Conservation (phyloP, 2,888 invertebrate genomes). For the Adela reaumurella region DNA sequence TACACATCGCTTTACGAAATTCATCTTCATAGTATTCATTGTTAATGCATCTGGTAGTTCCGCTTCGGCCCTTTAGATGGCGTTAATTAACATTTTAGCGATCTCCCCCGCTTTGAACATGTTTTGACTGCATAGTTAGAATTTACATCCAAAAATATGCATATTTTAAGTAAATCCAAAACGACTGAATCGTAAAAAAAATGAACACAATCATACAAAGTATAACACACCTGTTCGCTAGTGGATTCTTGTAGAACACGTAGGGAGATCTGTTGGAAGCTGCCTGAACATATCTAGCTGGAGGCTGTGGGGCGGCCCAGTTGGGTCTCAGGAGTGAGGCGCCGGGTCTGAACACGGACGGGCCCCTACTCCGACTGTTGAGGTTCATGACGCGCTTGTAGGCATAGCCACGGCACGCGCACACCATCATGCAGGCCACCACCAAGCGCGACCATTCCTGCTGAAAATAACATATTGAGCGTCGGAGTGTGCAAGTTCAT, state of each 20-base stretch:
- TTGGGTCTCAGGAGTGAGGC: not conserved
- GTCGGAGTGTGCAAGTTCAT: no score
- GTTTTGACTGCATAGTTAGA: no score
- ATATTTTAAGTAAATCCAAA: no score
- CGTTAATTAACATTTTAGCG: no score
- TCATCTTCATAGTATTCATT: no score
- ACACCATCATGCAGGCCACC: not conserved
- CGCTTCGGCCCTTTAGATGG: no score
- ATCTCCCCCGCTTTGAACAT: no score
- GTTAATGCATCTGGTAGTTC: no score
- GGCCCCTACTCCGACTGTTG: not conserved
- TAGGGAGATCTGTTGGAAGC: constrained; percentile 26
- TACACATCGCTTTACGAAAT: no score
- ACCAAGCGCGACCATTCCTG: not conserved
- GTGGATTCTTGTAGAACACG: constrained; percentile 28
- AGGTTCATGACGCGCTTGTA: not conserved
- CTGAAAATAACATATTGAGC: not conserved
- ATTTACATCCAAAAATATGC: no score
- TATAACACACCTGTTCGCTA: constrained; percentile 24
- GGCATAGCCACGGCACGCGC: not conserved
- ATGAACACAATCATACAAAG: no score
- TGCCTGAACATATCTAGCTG: not conserved
- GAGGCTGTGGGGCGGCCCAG: not conserved
- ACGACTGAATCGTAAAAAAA: no score
- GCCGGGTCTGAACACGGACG: not conserved